Percentiles rank a stretch among this genome's conserved stretches.
Conservation (phyloP, 2,113 vertebrate genomes). For the Onychostoma macrolepis region DNA sequence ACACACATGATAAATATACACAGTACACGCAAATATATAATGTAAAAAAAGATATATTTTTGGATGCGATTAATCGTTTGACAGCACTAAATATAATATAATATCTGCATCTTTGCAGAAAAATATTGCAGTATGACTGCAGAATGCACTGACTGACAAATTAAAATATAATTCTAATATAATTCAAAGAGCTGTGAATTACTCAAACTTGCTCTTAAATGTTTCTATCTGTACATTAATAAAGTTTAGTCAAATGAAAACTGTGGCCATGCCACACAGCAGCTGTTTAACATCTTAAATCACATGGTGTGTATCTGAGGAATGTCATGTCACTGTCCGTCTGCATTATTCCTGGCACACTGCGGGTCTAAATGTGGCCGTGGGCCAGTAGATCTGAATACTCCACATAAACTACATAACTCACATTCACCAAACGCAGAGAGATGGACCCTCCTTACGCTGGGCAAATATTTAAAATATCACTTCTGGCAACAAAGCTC, state of each 20-base stretch:
- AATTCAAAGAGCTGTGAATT: not conserved
- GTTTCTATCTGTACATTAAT: not conserved
- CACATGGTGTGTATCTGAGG: not conserved
- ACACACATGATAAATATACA: too few relatives aligned
- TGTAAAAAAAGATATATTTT: too few relatives aligned
- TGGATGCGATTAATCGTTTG: too few relatives aligned
- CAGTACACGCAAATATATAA: too few relatives aligned
- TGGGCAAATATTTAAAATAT: not conserved
- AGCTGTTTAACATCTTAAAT: constrained; percentile 6
- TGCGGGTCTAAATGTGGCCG: constrained; percentile 37
- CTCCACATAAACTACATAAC: constrained; percentile 27
- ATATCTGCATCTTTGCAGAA: not conserved
- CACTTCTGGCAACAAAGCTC: not conserved
- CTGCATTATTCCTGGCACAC: constrained; percentile 35
- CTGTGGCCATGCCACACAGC: not conserved
- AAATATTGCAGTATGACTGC: not conserved
- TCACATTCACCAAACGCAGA: not conserved
- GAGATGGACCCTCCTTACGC: not conserved
- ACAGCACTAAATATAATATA: too few relatives aligned
- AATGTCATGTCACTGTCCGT: not conserved
- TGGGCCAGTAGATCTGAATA: constrained; percentile 26
- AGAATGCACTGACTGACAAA: not conserved
- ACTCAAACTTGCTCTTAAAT: not conserved
- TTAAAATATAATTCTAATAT: too few relatives aligned
- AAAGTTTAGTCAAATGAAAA: not conserved